Evolutionary conservation across 2,113 vertebrate genomes (phyloP).

Genomic region (Rhinopomastus cyanomelas): DNA sequence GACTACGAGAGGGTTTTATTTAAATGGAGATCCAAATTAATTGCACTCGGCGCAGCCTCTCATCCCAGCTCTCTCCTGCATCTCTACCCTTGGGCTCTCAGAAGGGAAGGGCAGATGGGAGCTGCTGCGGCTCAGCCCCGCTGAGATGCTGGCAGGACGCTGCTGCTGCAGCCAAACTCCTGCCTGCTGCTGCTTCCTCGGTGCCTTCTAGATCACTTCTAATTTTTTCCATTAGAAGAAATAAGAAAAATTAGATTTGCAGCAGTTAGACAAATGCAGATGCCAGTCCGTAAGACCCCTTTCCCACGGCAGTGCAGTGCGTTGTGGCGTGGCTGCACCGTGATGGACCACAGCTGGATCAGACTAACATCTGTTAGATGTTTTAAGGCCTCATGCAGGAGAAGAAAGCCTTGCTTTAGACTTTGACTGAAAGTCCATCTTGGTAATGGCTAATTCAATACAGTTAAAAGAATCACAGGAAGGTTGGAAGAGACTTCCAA

Average conservation of each 20-base stretch:
- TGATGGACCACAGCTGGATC: neutral
- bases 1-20: constrained; percentile 44
- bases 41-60: constrained; percentile 48
- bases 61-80: neutral
- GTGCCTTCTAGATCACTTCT: neutral
- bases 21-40: constrained; percentile 63
- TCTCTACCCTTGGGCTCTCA: neutral
- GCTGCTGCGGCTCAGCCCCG: neutral
- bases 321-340: neutral
- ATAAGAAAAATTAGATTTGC: neutral
- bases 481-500: too few relatives aligned
- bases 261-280: neutral
- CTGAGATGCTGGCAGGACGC: neutral
- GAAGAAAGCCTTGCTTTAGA: constrained; percentile 39
- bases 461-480: too few relatives aligned
- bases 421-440: neutral
- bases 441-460: neutral
- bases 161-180: fast-evolving
- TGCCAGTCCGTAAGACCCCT: neutral
- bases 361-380: constrained; percentile 9
- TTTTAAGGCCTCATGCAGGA: constrained; percentile 29
- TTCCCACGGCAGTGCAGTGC: neutral
- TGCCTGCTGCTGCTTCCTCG: neutral
- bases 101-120: constrained; percentile 2
- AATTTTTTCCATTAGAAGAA: neutral